phyloP scores from a whole-genome alignment of 2,113 vertebrate genomes.

The Plectropomus leopardus region DNA sequence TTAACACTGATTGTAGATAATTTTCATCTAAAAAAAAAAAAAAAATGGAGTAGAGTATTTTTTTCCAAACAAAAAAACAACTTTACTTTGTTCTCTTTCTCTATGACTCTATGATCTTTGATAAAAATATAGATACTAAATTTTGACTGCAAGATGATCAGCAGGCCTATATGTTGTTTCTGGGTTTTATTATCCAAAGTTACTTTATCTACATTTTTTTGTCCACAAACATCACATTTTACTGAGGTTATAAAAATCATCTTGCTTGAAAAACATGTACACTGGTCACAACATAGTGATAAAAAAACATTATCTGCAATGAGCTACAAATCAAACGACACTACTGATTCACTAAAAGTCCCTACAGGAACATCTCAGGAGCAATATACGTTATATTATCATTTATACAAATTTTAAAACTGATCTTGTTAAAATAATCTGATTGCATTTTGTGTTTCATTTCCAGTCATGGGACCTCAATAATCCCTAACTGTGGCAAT shows the following conservation, averaged over 20 bases:
- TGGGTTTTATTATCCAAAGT: neutral
- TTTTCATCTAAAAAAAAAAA: too few species aligned
- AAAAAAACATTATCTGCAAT: conserved; percentile 21
- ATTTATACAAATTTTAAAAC: neutral
- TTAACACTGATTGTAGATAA: too few species aligned
- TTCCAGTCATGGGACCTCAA: neutral
- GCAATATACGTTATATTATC: neutral
- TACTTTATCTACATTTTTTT: neutral
- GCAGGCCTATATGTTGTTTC: neutral
- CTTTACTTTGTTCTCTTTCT: neutral
- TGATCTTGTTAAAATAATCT: neutral
- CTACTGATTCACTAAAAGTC: neutral
- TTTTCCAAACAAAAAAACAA: too few species aligned
- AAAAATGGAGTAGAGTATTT: too few species aligned
- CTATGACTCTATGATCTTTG: too few species aligned
- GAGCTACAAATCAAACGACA: neutral
- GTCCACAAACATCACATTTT: neutral
- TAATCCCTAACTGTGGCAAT: neutral
- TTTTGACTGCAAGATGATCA: neutral
- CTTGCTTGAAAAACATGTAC: neutral
- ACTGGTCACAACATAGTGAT: neutral
- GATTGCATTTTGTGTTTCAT: neutral
- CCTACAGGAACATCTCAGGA: neutral
- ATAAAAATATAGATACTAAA: neutral
- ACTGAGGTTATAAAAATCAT: neutral